These are phyloP conservation scores for Isotomurus palustris DNA, from an alignment of 2,888 invertebrate species.

Conservation along the genomic window DNA sequence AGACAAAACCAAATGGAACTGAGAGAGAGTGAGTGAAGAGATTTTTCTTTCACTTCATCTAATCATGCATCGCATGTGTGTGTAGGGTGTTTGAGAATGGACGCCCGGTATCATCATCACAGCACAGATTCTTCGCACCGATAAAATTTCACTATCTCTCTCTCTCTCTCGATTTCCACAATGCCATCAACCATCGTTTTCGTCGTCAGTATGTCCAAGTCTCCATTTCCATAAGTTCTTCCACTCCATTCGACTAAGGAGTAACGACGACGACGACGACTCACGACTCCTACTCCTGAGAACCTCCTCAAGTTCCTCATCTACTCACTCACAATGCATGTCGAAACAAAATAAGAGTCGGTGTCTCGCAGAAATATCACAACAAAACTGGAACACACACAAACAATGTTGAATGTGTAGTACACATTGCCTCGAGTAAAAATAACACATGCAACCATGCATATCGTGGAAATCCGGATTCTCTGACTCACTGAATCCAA, in stretches of 20 bases:
- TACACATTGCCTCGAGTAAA: slow-evolving; percentile 25
- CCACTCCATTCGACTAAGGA: too few relatives aligned
- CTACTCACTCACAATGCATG: too few relatives aligned
- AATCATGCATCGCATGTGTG: too few relatives aligned
- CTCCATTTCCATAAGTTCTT: too few relatives aligned
- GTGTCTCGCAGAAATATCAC: not conserved
- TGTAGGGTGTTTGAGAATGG: too few relatives aligned
- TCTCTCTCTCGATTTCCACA: too few relatives aligned
- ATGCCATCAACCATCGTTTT: too few relatives aligned
- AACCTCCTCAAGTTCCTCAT: too few relatives aligned
- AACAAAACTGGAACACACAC: not conserved
- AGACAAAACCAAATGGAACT: slow-evolving; percentile 1
- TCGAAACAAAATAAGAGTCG: slow-evolving; percentile 2
- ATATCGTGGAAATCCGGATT: slow-evolving; percentile 24
- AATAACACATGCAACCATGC: slow-evolving; percentile 30
- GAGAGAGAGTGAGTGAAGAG: slow-evolving; percentile 1
- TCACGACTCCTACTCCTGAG: too few relatives aligned
- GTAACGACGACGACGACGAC: too few relatives aligned
- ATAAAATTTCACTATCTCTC: slow-evolving; percentile 38
- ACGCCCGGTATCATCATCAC: too few relatives aligned
- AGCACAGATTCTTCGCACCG: slow-evolving; percentile 36
- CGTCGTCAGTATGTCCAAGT: too few relatives aligned
- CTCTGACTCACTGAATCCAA: slow-evolving; percentile 3
- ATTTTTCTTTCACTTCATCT: slow-evolving; percentile 1
- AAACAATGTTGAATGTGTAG: not conserved